Evolutionary conservation across 2,888 invertebrate species (phyloP).

Genomic region (Latheticus oryzae): DNA sequence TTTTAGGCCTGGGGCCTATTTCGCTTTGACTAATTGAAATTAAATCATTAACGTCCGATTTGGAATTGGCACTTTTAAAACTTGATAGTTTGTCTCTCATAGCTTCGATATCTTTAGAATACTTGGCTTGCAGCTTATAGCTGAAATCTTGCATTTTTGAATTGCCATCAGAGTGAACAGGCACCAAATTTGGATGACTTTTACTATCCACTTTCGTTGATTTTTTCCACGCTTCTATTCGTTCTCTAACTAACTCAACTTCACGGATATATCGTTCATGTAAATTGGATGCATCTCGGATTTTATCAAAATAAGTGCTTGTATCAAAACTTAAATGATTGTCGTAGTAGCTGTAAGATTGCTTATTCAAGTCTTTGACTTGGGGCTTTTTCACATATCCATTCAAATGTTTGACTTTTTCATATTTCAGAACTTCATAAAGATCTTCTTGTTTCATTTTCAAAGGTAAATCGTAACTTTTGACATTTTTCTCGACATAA

Average conservation of each 20-base stretch:
- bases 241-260: slow-evolving; percentile 58
- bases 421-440: slow-evolving; percentile 15
- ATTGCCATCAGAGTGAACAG: slow-evolving; percentile 6
- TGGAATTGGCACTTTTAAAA: slow-evolving; percentile 7
- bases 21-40: slow-evolving; percentile 24
- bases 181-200: slow-evolving; percentile 3
- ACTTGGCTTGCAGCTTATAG: background rate
- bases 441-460: slow-evolving; percentile 38
- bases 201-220: slow-evolving; percentile 19
- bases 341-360: slow-evolving; percentile 13
- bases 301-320: slow-evolving; percentile 61
- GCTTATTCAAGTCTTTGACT: slow-evolving; percentile 31
- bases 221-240: slow-evolving; percentile 56
- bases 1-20: slow-evolving; percentile 21
- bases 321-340: slow-evolving; percentile 55
- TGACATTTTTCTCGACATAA: slow-evolving; percentile 52
- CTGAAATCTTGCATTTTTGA: background rate
- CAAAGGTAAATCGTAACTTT: slow-evolving; percentile 52
- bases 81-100: slow-evolving; percentile 10
- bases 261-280: slow-evolving; percentile 58
- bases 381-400: slow-evolving; percentile 8
- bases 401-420: slow-evolving; percentile 44
- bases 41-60: slow-evolving; percentile 6
- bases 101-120: slow-evolving; percentile 8
- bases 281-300: slow-evolving; percentile 52